Evolutionary conservation across 2,888 invertebrate genomes (phyloP), one percentile per base, ranked within the genome.

Genomic region (Campoplex capitator): DNA sequence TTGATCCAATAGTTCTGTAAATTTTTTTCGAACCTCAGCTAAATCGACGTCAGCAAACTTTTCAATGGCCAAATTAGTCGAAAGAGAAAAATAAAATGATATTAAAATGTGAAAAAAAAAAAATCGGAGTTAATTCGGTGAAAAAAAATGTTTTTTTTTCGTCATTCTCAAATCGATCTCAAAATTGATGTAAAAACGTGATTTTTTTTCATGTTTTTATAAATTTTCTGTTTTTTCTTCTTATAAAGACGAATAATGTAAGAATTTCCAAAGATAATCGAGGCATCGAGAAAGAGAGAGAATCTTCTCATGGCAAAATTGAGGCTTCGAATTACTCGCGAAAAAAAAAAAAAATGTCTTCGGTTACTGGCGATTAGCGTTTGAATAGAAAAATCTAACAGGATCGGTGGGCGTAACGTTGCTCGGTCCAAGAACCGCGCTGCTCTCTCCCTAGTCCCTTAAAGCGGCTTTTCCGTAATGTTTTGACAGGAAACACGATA

Each of bases 321-420:
- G 56, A 32, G 67, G 70, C 42, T 56, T 73, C 70, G 65, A 62
- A 45, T 62, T 70, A 54, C 62, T 32, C 3, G 62, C 65, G 38
- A 38, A 38, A 38, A 38, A 23, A 23, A 23, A 23, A 83, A 73
- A 86, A 90, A 90, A 91, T 91, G 90, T 93, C 92, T 94, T 93
- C 80, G 83, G 90, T 94, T 94, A 93, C 94, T 78, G 92, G 23
- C 38, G 93, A 93, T 94, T 93, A 93, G 91, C 92, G 92, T 89
- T 90, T 89, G 76, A 90, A 90, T 89, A 88, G 86, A 88, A 62
- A 62, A 83, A 84, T 83, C 84, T 87, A 87, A 89, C 42, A 70
- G 71, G 82, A 76, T 82, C 81, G 81, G 80, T 87, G 81, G 83
- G 87, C 88, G 86, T 86, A 35, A 56, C 58, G 83, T 71, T 73